Percentiles rank a stretch among this genome's conserved stretches.
Evolutionary conservation across 2,113 vertebrate species (phyloP).

Genomic region (Malurus alboscapulatus): DNA sequence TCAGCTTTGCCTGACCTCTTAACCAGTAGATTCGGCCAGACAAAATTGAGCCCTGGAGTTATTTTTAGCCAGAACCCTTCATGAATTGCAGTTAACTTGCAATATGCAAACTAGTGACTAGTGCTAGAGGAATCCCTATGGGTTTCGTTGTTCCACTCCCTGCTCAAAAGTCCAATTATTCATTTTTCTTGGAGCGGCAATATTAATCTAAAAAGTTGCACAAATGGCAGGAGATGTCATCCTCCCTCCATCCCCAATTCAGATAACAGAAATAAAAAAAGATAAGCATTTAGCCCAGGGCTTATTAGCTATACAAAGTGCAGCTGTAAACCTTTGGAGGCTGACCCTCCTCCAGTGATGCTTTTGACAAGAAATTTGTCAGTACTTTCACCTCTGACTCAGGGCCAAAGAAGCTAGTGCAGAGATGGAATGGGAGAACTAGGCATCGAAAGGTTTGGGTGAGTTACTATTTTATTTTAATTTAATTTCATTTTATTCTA

Average conservation of each 20-base stretch:
- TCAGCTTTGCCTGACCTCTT: constrained; percentile 40
- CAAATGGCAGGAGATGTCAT: constrained; percentile 34
- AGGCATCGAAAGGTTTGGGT: background rate
- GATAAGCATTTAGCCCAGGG: constrained; percentile 30
- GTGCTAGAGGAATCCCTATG: constrained; percentile 49
- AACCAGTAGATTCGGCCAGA: constrained; percentile 46
- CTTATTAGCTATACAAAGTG: constrained; percentile 33
- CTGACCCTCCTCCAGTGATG: background rate
- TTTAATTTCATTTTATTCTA: background rate
- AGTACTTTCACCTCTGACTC: constrained; percentile 22
- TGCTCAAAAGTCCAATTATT: constrained; percentile 53
- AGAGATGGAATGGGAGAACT: background rate
- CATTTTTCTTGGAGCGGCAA: constrained; percentile 54
- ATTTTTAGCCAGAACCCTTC: constrained; percentile 54
- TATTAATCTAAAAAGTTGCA: constrained; percentile 50
- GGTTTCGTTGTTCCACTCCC: constrained; percentile 24
- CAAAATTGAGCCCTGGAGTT: constrained; percentile 17
- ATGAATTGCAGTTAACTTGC: constrained; percentile 56
- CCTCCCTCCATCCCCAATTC: constrained; percentile 18
- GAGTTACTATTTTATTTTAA: background rate
- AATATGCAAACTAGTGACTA: constrained; percentile 60
- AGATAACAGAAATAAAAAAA: constrained; percentile 38
- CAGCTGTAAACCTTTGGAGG: background rate
- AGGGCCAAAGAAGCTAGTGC: background rate
- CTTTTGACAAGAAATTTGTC: background rate